phyloP scores from a whole-genome alignment of 2,888 invertebrate genomes.

The Prosopocoilus inquinatus region DNA sequence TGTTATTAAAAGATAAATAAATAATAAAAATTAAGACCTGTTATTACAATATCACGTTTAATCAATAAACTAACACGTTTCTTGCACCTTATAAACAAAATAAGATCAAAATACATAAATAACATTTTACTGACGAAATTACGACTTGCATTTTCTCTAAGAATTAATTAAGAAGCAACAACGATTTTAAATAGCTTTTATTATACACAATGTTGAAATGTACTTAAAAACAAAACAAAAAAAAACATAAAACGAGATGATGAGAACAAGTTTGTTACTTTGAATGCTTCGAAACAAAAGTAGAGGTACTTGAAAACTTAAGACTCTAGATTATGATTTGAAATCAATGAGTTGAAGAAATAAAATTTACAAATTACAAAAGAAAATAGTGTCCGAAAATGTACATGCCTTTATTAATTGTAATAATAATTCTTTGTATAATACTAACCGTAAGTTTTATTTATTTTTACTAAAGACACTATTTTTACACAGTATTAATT shows the following conservation, averaged over 20 bases:
- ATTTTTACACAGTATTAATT: constrained; percentile 44
- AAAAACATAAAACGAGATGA: constrained; percentile 6
- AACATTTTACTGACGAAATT: too few species aligned
- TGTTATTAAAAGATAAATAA: too few species aligned
- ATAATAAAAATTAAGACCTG: too few species aligned
- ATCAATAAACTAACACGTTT: too few species aligned
- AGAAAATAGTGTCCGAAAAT: constrained; percentile 28
- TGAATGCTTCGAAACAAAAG: too few species aligned
- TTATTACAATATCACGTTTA: too few species aligned
- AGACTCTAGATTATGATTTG: background rate
- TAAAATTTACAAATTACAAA: constrained; percentile 26
- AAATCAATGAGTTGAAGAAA: constrained; percentile 16
- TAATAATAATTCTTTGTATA: constrained; percentile 33
- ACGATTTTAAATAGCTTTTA: too few species aligned
- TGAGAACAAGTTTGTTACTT: background rate
- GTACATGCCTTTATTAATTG: constrained; percentile 25
- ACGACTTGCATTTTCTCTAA: too few species aligned
- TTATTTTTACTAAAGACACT: constrained; percentile 39
- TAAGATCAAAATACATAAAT: too few species aligned
- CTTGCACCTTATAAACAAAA: too few species aligned
- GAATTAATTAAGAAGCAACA: too few species aligned
- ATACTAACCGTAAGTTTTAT: constrained; percentile 30
- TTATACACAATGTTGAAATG: background rate
- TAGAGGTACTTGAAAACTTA: background rate
- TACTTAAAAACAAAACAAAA: constrained; percentile 19